phyloP scores from a whole-genome alignment of 2,797 vertebrate species.

The Astyanax mexicanus region DNA sequence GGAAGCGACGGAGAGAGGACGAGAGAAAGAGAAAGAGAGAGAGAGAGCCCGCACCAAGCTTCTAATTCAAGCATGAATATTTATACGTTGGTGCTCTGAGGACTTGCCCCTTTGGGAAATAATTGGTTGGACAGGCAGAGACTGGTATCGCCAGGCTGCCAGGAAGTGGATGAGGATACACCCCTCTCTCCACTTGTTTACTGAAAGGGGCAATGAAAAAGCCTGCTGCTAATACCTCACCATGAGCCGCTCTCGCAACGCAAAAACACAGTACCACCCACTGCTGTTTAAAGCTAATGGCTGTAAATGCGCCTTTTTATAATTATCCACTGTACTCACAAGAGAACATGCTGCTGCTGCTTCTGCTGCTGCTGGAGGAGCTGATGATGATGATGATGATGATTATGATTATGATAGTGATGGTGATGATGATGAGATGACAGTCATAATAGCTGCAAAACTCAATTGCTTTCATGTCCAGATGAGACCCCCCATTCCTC shows the following conservation, averaged over 20 bases:
- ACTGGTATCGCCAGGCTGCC: slow-evolving; percentile 29
- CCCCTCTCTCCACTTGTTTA: slow-evolving; percentile 38
- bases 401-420: not conserved
- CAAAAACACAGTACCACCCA: too few species aligned
- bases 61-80: slow-evolving; percentile 75
- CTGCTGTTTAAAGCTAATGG: slow-evolving; percentile 21
- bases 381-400: not conserved
- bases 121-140: slow-evolving; percentile 62
- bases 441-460: not conserved
- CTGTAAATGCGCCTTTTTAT: slow-evolving; percentile 1
- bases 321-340: not conserved
- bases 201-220: slow-evolving; percentile 10
- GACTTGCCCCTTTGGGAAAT: slow-evolving; percentile 65
- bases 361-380: not conserved
- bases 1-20: slow-evolving; percentile 39
- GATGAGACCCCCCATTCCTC: not conserved
- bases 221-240: slow-evolving; percentile 1
- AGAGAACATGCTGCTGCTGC: not conserved
- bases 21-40: slow-evolving; percentile 39
- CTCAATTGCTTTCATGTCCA: not conserved
- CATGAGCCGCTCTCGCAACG: slow-evolving; percentile 20
- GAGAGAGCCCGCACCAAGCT: slow-evolving; percentile 16
- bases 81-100: slow-evolving; percentile 69
- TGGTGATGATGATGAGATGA: slow-evolving; percentile 6
- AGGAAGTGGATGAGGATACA: slow-evolving; percentile 29